A percentile compares a stretch with the other conserved stretches of the same genome.
Evolutionary conservation across 2,797 vertebrate species (phyloP).

Genomic region (Peromyscus nudipes): DNA sequence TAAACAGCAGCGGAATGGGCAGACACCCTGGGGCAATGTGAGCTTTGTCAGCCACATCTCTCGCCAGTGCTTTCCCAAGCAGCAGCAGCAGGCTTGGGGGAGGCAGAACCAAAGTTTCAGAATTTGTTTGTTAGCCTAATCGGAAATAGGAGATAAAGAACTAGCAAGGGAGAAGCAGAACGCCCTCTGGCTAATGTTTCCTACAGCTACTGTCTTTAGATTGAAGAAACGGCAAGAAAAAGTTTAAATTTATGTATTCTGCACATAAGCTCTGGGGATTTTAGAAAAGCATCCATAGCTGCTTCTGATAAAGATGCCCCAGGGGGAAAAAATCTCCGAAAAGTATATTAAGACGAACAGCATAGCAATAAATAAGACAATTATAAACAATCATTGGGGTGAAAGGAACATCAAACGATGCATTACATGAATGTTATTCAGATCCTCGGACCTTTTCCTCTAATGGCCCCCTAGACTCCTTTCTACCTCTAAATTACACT

Average conservation of each 20-base stretch:
- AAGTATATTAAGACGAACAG: background rate
- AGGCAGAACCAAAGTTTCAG: slow-evolving; percentile 70
- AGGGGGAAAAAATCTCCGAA: background rate
- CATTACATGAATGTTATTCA: slow-evolving; percentile 24
- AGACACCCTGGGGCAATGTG: slow-evolving; percentile 60
- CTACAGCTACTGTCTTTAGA: slow-evolving; percentile 44
- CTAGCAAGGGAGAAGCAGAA: slow-evolving; percentile 54
- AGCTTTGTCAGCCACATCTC: slow-evolving; percentile 23
- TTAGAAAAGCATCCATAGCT: slow-evolving; percentile 53
- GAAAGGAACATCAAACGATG: background rate
- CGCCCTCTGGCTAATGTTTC: slow-evolving; percentile 57
- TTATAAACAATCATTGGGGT: slow-evolving; percentile 40
- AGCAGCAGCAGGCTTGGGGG: slow-evolving; percentile 27
- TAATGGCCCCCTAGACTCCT: background rate
- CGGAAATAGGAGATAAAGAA: slow-evolving; percentile 69
- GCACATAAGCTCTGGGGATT: slow-evolving; percentile 6
- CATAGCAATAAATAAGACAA: background rate
- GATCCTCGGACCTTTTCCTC: background rate
- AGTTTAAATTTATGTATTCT: slow-evolving; percentile 61
- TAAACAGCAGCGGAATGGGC: slow-evolving; percentile 58
- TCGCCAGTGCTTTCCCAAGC: background rate
- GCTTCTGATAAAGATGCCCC: slow-evolving; percentile 18
- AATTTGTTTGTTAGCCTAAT: slow-evolving; percentile 76
- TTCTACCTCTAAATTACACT: background rate
- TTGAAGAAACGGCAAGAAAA: slow-evolving; percentile 57